Evolutionary conservation across 2,113 vertebrate species (phyloP).

Genomic region (Carassius gibelio): DNA sequence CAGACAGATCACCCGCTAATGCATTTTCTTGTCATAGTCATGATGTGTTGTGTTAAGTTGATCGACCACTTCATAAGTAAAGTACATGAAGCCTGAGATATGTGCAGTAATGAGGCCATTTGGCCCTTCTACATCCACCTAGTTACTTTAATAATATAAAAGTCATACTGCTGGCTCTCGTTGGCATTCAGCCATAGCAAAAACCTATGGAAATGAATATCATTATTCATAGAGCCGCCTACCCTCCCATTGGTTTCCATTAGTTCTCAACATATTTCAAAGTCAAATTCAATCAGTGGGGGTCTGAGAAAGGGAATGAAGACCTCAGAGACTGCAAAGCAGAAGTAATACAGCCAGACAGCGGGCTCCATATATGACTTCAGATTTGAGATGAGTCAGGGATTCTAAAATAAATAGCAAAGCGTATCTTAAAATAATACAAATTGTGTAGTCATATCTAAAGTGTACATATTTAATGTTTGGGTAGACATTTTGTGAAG

Average conservation of each 20-base stretch:
- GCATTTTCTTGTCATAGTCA: no score
- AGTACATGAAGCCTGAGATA: conserved; percentile 21
- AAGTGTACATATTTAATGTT: neutral
- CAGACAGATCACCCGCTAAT: neutral
- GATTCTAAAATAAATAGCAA: neutral
- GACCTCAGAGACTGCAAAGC: neutral
- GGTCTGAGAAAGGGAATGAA: conserved; percentile 27
- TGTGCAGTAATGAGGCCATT: conserved; percentile 25
- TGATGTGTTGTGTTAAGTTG: conserved; percentile 9
- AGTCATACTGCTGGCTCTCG: neutral
- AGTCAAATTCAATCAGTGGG: conserved; percentile 44
- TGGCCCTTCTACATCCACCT: neutral
- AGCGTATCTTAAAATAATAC: neutral
- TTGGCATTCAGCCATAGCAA: conserved; percentile 30
- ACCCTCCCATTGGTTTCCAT: conserved; percentile 45
- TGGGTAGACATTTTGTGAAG: neutral
- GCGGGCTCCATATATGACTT: neutral
- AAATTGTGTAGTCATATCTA: neutral
- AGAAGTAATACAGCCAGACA: neutral
- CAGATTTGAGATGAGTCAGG: neutral
- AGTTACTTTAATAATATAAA: conserved; percentile 32
- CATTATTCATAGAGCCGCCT: conserved; percentile 25
- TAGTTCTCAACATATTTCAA: conserved; percentile 50
- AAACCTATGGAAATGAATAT: conserved; percentile 41
- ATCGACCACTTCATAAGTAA: conserved; percentile 5